Percentiles rank a stretch among this genome's conserved stretches.
These are phyloP conservation scores for Lutjanus campechanus DNA, from an alignment of 2,797 vertebrate genomes.

Conservation along the genomic window DNA sequence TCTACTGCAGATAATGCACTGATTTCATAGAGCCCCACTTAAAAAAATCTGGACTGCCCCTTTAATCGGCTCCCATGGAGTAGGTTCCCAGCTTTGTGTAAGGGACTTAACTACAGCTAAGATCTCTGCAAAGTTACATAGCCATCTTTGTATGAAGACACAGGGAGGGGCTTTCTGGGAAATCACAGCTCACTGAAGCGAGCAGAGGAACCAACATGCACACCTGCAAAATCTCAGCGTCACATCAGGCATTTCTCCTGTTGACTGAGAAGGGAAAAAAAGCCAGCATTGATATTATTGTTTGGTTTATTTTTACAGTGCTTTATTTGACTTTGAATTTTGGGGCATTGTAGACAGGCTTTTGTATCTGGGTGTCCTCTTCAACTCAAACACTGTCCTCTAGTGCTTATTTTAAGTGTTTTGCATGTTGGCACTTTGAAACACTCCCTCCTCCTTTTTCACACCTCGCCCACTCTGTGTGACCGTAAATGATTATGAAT, in stretches of 20 bases:
- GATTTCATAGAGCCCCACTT: too few relatives aligned
- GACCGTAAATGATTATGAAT: slow-evolving; percentile 24
- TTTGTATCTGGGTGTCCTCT: background rate
- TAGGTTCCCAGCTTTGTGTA: too few relatives aligned
- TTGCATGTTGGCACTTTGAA: background rate
- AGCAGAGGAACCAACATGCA: background rate
- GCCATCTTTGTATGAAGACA: background rate
- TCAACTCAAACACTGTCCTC: background rate
- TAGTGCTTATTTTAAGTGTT: too few relatives aligned
- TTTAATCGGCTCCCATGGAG: background rate
- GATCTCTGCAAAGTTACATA: too few relatives aligned
- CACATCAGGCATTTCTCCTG: background rate
- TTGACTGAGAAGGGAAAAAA: background rate
- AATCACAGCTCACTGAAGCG: background rate
- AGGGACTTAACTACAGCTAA: background rate
- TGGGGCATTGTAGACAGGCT: too few relatives aligned
- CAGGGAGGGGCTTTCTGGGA: background rate
- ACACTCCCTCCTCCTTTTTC: slow-evolving; percentile 16
- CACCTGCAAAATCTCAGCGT: background rate
- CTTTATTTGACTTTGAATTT: too few relatives aligned
- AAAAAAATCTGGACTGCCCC: too few relatives aligned
- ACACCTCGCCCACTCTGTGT: slow-evolving; percentile 2
- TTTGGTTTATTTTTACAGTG: background rate
- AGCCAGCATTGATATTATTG: background rate
- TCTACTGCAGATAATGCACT: too few relatives aligned